Percentiles rank a stretch among this genome's conserved stretches.
Evolutionary conservation across 2,888 invertebrate species (phyloP).

Genomic region (Chaitophorus viminalis): DNA sequence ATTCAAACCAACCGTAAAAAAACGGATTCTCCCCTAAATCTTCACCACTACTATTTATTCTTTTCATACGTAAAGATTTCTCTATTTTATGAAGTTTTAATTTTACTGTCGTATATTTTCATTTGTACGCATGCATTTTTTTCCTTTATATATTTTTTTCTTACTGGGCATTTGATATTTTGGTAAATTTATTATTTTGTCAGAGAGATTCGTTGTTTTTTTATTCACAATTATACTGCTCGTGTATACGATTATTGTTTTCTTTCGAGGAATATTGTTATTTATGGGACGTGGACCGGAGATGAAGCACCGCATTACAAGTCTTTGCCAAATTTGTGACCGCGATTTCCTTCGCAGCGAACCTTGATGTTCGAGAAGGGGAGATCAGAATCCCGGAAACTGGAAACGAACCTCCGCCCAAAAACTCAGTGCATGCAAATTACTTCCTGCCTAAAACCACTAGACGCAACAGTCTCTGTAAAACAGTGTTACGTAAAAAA

Average conservation of each 20-base stretch:
- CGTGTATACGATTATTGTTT: conserved; percentile 44
- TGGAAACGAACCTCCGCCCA: conserved; percentile 48
- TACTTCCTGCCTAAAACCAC: conserved; percentile 55
- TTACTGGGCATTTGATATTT: neutral
- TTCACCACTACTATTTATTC: too few relatives aligned
- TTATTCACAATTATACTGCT: conserved; percentile 2
- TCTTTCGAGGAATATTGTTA: conserved; percentile 25
- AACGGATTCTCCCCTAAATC: too few relatives aligned
- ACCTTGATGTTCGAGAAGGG: conserved; percentile 21
- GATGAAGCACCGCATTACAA: conserved; percentile 46
- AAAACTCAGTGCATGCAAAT: conserved; percentile 56
- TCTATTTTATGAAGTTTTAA: neutral
- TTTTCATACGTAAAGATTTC: neutral
- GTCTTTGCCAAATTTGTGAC: conserved; percentile 42
- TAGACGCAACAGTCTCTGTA: conserved; percentile 50
- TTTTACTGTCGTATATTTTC: neutral
- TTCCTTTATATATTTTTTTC: neutral
- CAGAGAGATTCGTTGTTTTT: neutral
- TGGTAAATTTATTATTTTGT: conserved; percentile 23
- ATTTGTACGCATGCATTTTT: neutral
- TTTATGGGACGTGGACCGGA: conserved; percentile 44
- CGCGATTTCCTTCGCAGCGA: conserved; percentile 43
- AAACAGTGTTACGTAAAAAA: conserved; percentile 43
- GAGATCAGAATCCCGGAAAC: conserved; percentile 48
- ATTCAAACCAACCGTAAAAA: too few relatives aligned